Percentiles rank a stretch among this genome's conserved stretches.
These are phyloP conservation scores for Halyomorpha halys DNA, from an alignment of 1,140 invertebrate species.

Conservation along the genomic window DNA sequence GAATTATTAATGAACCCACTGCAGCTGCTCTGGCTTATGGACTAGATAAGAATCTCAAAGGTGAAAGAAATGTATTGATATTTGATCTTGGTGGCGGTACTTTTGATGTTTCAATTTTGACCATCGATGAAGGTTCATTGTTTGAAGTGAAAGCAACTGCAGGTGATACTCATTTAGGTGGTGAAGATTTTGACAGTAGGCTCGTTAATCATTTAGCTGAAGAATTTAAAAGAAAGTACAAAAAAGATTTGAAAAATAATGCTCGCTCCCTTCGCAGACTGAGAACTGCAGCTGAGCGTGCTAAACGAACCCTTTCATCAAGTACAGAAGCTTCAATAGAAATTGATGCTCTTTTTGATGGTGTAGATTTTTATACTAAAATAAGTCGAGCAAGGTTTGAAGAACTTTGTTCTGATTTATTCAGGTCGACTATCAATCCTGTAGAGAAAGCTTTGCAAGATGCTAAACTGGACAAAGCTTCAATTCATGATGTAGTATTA, in stretches of 20 bases:
- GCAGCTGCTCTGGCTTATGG: slow-evolving; percentile 68
- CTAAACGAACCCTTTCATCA: slow-evolving; percentile 42
- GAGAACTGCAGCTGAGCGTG: slow-evolving; percentile 50
- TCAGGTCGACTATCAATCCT: slow-evolving; percentile 53
- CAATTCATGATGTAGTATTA: slow-evolving; percentile 65
- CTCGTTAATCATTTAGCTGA: slow-evolving; percentile 54
- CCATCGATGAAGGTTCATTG: slow-evolving; percentile 58
- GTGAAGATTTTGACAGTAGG: slow-evolving; percentile 69
- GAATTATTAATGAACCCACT: slow-evolving; percentile 66
- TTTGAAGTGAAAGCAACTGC: slow-evolving; percentile 67
- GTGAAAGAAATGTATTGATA: slow-evolving; percentile 60
- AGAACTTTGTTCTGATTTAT: slow-evolving; percentile 43
- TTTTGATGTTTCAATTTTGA: slow-evolving; percentile 74
- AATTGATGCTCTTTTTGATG: slow-evolving; percentile 41
- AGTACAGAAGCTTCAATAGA: slow-evolving; percentile 42
- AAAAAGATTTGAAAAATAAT: slow-evolving; percentile 41
- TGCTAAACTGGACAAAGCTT: slow-evolving; percentile 38
- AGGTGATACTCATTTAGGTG: slow-evolving; percentile 60
- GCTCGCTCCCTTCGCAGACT: slow-evolving; percentile 47
- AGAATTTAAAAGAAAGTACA: slow-evolving; percentile 42
- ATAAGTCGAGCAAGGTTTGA: slow-evolving; percentile 41
- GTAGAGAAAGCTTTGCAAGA: slow-evolving; percentile 59
- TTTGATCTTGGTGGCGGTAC: slow-evolving; percentile 67
- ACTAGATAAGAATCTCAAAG: slow-evolving; percentile 62
- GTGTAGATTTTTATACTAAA: slow-evolving; percentile 41